Evolutionary conservation across 2,888 invertebrate genomes (phyloP).

Genomic region (Eudasyphora cyanicolor): DNA sequence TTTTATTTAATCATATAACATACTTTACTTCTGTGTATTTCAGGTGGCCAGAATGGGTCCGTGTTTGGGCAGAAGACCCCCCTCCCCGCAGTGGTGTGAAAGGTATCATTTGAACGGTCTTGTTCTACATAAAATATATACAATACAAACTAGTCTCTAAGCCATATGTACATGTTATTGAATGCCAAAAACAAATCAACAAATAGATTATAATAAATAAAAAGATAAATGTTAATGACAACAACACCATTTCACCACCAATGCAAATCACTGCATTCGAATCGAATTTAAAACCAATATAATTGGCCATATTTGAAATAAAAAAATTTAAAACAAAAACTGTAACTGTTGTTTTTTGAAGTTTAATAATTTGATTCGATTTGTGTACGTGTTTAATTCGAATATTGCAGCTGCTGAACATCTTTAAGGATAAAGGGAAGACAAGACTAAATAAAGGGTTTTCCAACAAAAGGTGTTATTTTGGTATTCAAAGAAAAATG

Average conservation of each 20-base stretch:
- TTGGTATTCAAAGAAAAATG: no score
- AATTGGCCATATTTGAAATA: not conserved
- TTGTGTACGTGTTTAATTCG: no score
- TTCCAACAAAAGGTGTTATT: no score
- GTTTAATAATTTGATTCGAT: conserved; percentile 12
- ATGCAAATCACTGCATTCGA: not conserved
- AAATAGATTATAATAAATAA: conserved; percentile 19
- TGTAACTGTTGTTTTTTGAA: no score
- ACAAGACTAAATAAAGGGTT: no score
- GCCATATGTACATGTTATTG: conserved; percentile 37
- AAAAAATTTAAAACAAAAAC: not conserved
- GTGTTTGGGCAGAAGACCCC: conserved; percentile 20
- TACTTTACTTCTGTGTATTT: not conserved
- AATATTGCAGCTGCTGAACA: no score
- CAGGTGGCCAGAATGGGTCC: conserved; percentile 20
- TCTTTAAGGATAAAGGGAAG: no score
- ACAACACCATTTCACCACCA: conserved; percentile 6
- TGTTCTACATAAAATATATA: conserved; percentile 31
- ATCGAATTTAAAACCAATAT: not conserved
- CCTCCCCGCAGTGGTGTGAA: conserved; percentile 16
- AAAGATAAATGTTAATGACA: conserved; percentile 31
- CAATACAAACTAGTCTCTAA: conserved; percentile 31
- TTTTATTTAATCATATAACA: no score
- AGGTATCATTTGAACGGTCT: conserved; percentile 30
- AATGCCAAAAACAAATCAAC: conserved; percentile 23